Evolutionary conservation across 2,888 invertebrate species (phyloP), one percentile per base, ranked within the genome.

Genomic region (Scaptomyza reducta): DNA sequence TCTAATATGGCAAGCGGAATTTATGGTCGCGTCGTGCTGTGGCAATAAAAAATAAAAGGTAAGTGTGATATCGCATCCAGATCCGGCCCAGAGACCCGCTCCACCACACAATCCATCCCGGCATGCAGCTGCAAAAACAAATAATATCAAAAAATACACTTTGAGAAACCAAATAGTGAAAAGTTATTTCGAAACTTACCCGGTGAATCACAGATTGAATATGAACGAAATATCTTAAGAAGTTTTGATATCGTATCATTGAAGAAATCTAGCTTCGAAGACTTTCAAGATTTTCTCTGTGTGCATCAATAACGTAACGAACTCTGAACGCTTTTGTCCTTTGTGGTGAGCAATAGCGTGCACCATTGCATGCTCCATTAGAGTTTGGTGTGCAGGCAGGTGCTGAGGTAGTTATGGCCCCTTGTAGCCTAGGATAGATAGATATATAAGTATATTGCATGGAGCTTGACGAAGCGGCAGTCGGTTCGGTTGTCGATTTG

Each of bases 31-130:
- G 70, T 73, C 79, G 70, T 70, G 69, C 68, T 60, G 62, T 44
- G 71, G 68, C 57, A 79, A 71, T 87, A 72, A 82, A 85, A 83
- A 84, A 79, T 84, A 84, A 84, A 84, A 86, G 88, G 84, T 83
- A 84, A 84, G 84, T 84, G 88, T 84, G 86, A 84, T 87, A 84
- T 81, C 83, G 87, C 33, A 49, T 53, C 71, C 60, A 64, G 64
- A 83, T 63, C 53, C 58, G 45, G 49, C 29, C 47, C 45, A 35
- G 16, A 4, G 31, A 22, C 1, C 9, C 44, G 16, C 1, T 14
- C n/a, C 7, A 22, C 22, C 22, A 22, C 10, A 29, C 16, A 27
- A 14, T 9, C 10, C 3, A n/a, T n/a, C n/a, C 1, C 14, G n/a
- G 35, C 14, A 35, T n/a, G 14, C 45, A 27, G 27, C 14, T 14